Percentiles rank a stretch among this genome's conserved stretches.
Conservation (phyloP, 2,888 invertebrate genomes). For the Ommatoiulus sabulosus region DNA sequence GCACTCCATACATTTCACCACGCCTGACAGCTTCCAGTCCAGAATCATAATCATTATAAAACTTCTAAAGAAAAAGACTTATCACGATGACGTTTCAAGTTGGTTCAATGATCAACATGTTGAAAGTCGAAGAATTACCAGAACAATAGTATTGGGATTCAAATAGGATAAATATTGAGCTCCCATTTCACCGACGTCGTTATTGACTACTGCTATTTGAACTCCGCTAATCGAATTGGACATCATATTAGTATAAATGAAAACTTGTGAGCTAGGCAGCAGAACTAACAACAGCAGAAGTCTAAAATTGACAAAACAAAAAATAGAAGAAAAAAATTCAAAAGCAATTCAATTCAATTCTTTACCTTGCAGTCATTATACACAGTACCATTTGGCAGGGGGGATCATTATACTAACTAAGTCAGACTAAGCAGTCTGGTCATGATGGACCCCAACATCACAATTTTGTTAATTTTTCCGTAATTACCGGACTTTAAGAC, state of each 20-base stretch:
- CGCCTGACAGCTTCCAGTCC: neutral
- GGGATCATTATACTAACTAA: no score
- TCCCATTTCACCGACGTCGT: neutral
- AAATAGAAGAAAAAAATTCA: neutral
- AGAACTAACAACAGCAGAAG: neutral
- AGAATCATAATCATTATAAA: neutral
- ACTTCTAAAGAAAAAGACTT: neutral
- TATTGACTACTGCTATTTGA: neutral
- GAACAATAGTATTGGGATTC: neutral
- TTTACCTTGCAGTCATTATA: no score
- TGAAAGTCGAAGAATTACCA: neutral
- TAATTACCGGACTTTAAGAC: no score
- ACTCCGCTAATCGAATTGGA: neutral
- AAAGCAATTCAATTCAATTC: no score
- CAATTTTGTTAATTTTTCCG: no score
- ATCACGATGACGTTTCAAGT: neutral
- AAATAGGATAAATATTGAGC: neutral
- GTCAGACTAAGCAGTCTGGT: no score
- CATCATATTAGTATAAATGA: neutral
- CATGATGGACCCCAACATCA: no score
- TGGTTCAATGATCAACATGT: neutral
- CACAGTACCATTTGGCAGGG: no score
- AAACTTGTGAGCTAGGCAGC: neutral
- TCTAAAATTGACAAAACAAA: neutral
- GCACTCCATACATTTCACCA: neutral